Conservation (phyloP, 2,797 vertebrate species). For the Lagodon rhomboides region DNA sequence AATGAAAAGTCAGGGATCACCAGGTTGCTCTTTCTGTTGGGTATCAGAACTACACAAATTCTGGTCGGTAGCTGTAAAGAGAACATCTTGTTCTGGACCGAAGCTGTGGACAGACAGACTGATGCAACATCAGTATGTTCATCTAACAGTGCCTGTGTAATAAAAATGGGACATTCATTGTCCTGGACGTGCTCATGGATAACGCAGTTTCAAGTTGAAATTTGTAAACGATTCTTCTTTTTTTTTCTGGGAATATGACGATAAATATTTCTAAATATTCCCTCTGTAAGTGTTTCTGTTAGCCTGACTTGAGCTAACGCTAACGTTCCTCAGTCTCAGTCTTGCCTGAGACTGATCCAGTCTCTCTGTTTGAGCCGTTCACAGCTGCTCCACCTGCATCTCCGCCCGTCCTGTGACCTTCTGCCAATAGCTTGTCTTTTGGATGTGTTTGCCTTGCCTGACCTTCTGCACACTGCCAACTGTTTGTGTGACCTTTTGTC, state of each 20-base stretch:
- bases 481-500: slow-evolving; percentile 7
- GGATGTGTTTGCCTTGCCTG: background rate
- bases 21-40: background rate
- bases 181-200: background rate
- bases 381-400: background rate
- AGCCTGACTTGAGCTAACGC: no score
- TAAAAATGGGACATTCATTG: background rate
- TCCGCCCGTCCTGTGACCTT: background rate
- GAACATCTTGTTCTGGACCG: background rate
- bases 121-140: background rate
- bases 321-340: background rate
- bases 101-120: background rate
- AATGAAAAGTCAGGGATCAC: background rate
- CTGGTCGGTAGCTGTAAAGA: background rate
- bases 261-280: background rate
- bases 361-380: background rate
- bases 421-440: background rate
- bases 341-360: background rate
- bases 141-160: background rate
- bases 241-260: background rate
- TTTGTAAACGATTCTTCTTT: background rate
- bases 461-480: background rate
- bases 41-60: background rate
- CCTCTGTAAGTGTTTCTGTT: background rate
- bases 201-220: background rate